These are phyloP conservation scores for Tiliacea citrago DNA, from an alignment of 2,888 invertebrate genomes.

Conservation along the genomic window DNA sequence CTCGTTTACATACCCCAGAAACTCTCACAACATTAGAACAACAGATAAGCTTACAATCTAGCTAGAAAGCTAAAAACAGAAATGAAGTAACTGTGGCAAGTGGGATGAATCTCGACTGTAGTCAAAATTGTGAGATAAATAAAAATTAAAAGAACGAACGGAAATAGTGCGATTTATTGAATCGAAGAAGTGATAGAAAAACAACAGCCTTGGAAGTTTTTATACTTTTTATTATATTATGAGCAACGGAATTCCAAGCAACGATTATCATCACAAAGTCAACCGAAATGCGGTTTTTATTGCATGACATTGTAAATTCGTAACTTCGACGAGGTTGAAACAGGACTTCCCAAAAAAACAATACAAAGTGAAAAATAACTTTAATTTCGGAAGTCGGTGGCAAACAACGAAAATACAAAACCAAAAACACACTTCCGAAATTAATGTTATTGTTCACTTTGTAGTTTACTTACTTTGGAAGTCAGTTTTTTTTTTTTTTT, in stretches of 20 bases:
- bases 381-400: too few relatives aligned
- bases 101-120: constrained; percentile 11
- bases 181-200: constrained; percentile 43
- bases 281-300: constrained; percentile 39
- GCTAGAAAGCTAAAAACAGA: constrained; percentile 39
- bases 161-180: constrained; percentile 27
- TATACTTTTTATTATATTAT: constrained; percentile 31
- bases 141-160: constrained; percentile 26
- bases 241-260: constrained; percentile 31
- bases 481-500: too few relatives aligned
- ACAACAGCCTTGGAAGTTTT: constrained; percentile 51
- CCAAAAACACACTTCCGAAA: too few relatives aligned
- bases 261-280: constrained; percentile 29
- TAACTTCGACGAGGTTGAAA: not conserved
- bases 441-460: too few relatives aligned
- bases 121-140: constrained; percentile 11
- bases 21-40: constrained; percentile 16
- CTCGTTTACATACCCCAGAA: constrained; percentile 34
- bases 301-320: not conserved
- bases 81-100: constrained; percentile 17
- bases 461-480: too few relatives aligned
- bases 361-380: too few relatives aligned
- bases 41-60: constrained; percentile 41
- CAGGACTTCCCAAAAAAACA: not conserved
- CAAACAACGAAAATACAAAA: too few relatives aligned